Evolutionary conservation across 1,140 invertebrate genomes (phyloP).

Genomic region (Rhagoletis pomonella): DNA sequence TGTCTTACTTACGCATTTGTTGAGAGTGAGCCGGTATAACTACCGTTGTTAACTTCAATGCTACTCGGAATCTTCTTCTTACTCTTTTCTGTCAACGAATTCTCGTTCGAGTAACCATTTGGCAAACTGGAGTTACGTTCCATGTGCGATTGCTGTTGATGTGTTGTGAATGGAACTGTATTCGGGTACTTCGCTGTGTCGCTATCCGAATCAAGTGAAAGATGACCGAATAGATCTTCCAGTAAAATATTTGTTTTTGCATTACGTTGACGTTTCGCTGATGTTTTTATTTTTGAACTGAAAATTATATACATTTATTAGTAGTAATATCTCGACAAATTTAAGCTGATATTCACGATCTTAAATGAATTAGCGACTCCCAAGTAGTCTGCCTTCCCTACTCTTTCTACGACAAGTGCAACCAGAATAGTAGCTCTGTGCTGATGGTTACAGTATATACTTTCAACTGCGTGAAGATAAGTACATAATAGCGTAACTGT

Average conservation of each 20-base stretch:
- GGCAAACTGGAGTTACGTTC: constrained; percentile 60
- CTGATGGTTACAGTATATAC: too few species aligned
- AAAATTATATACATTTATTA: neutral
- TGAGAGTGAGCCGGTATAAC: constrained; percentile 67
- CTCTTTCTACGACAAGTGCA: too few species aligned
- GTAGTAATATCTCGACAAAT: too few species aligned
- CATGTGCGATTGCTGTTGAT: constrained; percentile 61
- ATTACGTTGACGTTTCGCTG: constrained; percentile 66
- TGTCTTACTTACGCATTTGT: constrained; percentile 67
- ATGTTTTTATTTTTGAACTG: constrained; percentile 72
- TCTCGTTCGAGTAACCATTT: constrained; percentile 64
- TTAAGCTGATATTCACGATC: too few species aligned
- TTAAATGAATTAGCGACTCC: too few species aligned
- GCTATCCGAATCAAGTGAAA: constrained; percentile 71
- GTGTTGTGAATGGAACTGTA: constrained; percentile 69
- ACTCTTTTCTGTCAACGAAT: constrained; percentile 55
- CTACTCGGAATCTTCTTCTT: constrained; percentile 63
- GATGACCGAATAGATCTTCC: constrained; percentile 72
- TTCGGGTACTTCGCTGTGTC: constrained; percentile 70
- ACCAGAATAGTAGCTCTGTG: too few species aligned
- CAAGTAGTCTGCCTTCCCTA: too few species aligned
- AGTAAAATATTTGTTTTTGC: constrained; percentile 69
- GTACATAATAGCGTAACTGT: too few species aligned
- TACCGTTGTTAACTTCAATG: constrained; percentile 69
- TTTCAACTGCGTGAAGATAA: too few species aligned